Conservation (phyloP, 1,140 invertebrate genomes). For the Liolophura sinensis region DNA sequence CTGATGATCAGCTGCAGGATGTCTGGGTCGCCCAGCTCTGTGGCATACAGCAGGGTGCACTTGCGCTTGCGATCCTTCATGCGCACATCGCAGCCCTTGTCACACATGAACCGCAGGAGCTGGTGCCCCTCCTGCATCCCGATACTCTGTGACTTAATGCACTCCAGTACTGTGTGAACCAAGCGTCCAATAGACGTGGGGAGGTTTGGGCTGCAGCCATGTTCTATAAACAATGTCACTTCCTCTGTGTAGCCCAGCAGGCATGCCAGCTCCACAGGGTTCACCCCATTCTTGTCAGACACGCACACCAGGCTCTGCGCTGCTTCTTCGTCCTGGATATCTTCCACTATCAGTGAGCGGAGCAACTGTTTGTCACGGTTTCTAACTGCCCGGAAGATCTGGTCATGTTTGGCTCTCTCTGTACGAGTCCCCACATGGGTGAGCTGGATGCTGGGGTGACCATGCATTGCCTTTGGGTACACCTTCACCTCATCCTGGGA, state of each 20-base stretch:
- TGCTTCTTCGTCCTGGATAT: too few relatives aligned
- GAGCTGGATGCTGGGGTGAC: too few relatives aligned
- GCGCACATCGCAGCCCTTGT: conserved; percentile 31
- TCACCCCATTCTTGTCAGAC: conserved; percentile 2
- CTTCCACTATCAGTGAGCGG: too few relatives aligned
- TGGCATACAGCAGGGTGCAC: conserved; percentile 27
- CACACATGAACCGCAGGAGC: conserved; percentile 18
- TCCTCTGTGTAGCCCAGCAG: conserved; percentile 30
- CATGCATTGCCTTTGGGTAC: too few relatives aligned
- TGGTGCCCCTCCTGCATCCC: conserved; percentile 11
- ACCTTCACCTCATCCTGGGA: too few relatives aligned
- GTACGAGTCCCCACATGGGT: too few relatives aligned
- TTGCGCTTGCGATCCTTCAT: conserved; percentile 28
- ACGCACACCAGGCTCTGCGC: too few relatives aligned
- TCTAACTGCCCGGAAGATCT: too few relatives aligned
- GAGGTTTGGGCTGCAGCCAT: conserved; percentile 41
- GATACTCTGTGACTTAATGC: conserved; percentile 22
- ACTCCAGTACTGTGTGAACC: conserved; percentile 31
- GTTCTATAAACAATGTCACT: conserved; percentile 31
- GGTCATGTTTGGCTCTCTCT: too few relatives aligned
- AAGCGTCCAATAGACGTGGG: conserved; percentile 36
- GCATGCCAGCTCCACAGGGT: conserved; percentile 33
- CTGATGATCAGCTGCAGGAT: conserved; percentile 24
- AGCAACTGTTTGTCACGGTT: too few relatives aligned
- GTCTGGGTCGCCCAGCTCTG: conserved; percentile 32